These are phyloP conservation scores for Oasisia sp. DNA, from an alignment of 2,888 invertebrate species.

Conservation along the genomic window DNA sequence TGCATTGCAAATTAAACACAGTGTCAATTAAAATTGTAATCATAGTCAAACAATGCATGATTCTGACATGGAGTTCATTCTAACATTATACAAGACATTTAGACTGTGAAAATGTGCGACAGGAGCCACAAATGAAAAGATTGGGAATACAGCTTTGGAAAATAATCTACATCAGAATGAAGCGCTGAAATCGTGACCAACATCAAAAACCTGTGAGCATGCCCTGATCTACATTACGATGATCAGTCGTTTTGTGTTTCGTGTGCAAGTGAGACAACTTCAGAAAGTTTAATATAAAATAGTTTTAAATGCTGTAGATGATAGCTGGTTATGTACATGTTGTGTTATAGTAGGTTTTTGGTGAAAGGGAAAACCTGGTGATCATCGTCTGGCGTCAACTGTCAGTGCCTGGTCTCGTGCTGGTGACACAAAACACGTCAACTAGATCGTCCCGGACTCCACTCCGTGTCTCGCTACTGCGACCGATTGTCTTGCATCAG, in stretches of 20 bases:
- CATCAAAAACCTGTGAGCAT: neutral
- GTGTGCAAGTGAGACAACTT: neutral
- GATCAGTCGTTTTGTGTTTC: neutral
- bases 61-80: neutral
- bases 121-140: too few species aligned
- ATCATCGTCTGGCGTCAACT: neutral
- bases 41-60: neutral
- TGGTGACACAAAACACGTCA: neutral
- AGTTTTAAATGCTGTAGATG: neutral
- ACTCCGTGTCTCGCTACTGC: neutral
- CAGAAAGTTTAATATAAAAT: neutral
- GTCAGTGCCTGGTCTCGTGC: neutral
- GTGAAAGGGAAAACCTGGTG: neutral
- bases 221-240: neutral
- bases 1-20: neutral
- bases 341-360: neutral
- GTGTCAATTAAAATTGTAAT: neutral
- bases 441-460: neutral
- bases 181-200: neutral
- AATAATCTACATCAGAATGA: neutral
- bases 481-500: neutral
- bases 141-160: neutral
- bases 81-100: neutral
- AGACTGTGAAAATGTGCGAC: too few species aligned
- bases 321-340: neutral